Percentiles rank a stretch among this genome's conserved stretches.
Evolutionary conservation across 2,888 invertebrate species (phyloP).

Genomic region (Nowickia ferox): DNA sequence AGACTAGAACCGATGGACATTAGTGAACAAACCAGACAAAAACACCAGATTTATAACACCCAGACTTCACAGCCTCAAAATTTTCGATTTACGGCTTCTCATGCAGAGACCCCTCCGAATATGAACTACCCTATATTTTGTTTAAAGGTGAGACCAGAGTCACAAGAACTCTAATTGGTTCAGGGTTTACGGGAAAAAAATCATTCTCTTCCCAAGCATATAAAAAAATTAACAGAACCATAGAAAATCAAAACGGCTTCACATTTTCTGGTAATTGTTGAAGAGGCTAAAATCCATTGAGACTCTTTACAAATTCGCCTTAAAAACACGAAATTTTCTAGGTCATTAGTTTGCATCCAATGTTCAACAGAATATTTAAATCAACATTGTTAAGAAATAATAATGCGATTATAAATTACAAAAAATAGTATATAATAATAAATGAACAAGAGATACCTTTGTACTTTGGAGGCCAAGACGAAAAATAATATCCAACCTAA

Average conservation of each 20-base stretch:
- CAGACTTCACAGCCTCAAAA: no score
- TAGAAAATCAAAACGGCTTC: background rate
- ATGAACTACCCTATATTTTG: no score
- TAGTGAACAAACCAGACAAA: no score
- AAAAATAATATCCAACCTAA: background rate
- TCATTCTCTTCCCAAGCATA: background rate
- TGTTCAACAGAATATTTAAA: conserved; percentile 9
- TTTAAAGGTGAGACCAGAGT: no score
- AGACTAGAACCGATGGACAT: no score
- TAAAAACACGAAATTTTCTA: background rate
- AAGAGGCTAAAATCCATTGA: background rate
- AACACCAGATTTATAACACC: no score
- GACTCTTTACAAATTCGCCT: background rate
- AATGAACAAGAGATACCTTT: background rate
- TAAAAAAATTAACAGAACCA: no score
- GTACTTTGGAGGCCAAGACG: background rate
- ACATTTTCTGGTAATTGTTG: background rate
- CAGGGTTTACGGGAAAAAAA: no score
- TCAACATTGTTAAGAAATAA: background rate
- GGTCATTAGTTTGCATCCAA: background rate
- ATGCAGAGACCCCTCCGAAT: no score
- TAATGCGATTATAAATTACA: background rate
- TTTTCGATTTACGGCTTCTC: no score
- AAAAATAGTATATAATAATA: background rate
- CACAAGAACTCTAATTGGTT: no score